A percentile compares a stretch with the other conserved stretches of the same genome.
phyloP scores from a whole-genome alignment of 2,113 vertebrate genomes.

The Semicossyphus pulcher region DNA sequence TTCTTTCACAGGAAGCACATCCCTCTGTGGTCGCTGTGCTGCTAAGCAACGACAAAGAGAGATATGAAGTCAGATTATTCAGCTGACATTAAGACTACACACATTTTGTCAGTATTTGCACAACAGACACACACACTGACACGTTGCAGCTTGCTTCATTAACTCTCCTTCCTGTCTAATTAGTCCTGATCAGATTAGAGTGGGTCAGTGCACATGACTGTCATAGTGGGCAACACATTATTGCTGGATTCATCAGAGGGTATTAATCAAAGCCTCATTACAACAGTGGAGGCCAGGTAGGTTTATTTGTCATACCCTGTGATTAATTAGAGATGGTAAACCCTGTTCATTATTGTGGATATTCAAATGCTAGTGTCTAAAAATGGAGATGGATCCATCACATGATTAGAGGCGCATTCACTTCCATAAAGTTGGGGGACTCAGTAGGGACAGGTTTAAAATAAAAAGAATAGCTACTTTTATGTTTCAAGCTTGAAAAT shows the following conservation, averaged over 20 bases:
- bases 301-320: not conserved
- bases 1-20: slow-evolving; percentile 7
- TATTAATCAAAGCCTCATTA: slow-evolving; percentile 36
- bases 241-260: slow-evolving; percentile 10
- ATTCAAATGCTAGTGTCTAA: not conserved
- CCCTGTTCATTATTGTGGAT: not conserved
- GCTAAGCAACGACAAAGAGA: slow-evolving; percentile 55
- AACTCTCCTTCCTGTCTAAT: slow-evolving; percentile 59
- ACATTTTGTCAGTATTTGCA: slow-evolving; percentile 21
- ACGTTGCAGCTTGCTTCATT: slow-evolving; percentile 8
- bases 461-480: not conserved
- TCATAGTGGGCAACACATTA: slow-evolving; percentile 2
- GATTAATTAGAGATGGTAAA: not conserved
- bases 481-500: not conserved
- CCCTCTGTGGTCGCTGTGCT: slow-evolving; percentile 41
- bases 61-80: slow-evolving; percentile 53
- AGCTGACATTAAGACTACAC: slow-evolving; percentile 8
- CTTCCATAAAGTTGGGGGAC: not conserved
- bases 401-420: not conserved
- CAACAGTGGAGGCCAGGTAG: not conserved
- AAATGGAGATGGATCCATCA: not conserved
- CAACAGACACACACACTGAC: slow-evolving; percentile 1
- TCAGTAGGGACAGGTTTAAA: not conserved
- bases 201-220: slow-evolving; percentile 6
- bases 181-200: slow-evolving; percentile 50